phyloP scores from a whole-genome alignment of 2,888 invertebrate genomes.

The Pheosia tremula region DNA sequence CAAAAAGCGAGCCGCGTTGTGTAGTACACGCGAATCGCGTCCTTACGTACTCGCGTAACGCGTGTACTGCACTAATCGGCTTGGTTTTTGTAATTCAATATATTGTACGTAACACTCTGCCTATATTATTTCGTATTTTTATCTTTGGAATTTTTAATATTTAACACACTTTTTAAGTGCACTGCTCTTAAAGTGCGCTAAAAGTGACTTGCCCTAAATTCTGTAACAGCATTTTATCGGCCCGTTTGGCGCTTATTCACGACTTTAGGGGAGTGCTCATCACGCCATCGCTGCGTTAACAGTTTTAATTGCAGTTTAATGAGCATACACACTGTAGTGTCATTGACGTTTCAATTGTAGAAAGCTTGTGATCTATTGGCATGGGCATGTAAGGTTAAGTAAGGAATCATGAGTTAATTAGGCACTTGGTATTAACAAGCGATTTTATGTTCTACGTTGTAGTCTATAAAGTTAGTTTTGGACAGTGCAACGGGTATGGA shows the following conservation, averaged over 20 bases:
- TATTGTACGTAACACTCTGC: too few relatives aligned
- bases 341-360: slow-evolving; percentile 32
- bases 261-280: slow-evolving; percentile 16
- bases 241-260: slow-evolving; percentile 1
- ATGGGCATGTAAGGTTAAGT: background rate
- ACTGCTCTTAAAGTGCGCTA: too few relatives aligned
- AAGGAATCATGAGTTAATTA: background rate
- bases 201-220: background rate
- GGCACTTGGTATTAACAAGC: background rate
- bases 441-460: background rate
- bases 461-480: background rate
- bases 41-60: too few relatives aligned
- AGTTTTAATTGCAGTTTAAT: slow-evolving; percentile 59
- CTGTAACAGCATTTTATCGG: slow-evolving; percentile 3
- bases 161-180: too few relatives aligned
- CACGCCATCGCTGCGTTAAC: slow-evolving; percentile 49
- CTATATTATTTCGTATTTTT: too few relatives aligned
- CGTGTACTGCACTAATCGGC: too few relatives aligned
- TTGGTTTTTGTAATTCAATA: too few relatives aligned
- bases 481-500: background rate
- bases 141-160: too few relatives aligned
- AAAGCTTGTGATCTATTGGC: slow-evolving; percentile 21
- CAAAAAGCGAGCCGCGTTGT: too few relatives aligned
- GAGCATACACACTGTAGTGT: slow-evolving; percentile 39
- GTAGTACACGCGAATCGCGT: too few relatives aligned